Base-by-base conservation (phyloP, 2,888 invertebrate species). In the Cryptus viduatorius region DNA sequence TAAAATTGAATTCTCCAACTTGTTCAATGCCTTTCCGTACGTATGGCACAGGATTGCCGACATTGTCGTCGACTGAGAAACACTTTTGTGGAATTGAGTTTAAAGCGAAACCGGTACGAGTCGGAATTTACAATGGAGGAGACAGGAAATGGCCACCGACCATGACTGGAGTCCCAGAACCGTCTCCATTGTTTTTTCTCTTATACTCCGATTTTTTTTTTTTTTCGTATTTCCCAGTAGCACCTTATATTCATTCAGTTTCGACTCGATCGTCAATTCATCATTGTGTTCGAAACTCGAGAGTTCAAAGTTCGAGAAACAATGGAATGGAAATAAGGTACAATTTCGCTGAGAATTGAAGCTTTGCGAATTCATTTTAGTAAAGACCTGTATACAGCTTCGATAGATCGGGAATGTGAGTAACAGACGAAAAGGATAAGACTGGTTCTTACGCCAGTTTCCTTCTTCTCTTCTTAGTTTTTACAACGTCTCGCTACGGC, bases 71-170 rank as follows among this genome's bases (percentile, higher is more conserved):
- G 48, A 29, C 19, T 69, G 37, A 59, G 59, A 81, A 42, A 16
- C 50, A 75, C 61, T 75, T 50, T 75, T 53, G 72, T 65, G 50
- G 42, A 12, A 48, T 29, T 29, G 29, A n/a, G 48, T 29, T 48
- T 69, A 10, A 69, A 24, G 48, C 42, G 42, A 76, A 73, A 78
- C 73, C 77, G 82, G 82, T 82, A 79, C 83, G 75, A 79, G 78
- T 67, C 59, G 81, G 73, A 46, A n/a, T 73, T 14, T 67, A 79
- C 59, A 82, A 80, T 71, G 82, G 48, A 68, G 69, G 78, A 79
- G 82, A 76, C 84, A 82, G 84, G 84, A 84, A 84, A 79, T 78
- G 84, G 75, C 81, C 65, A 75, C 82, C 84, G 82, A 84, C 84
- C 84, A 82, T 84, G 84, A 82, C 81, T 73, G 84, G 73, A 78